Evolutionary conservation across 92 coral and sea anemone species (phyloP), one percentile per base, ranked within the genome.

Genomic region (Porites evermanni): DNA sequence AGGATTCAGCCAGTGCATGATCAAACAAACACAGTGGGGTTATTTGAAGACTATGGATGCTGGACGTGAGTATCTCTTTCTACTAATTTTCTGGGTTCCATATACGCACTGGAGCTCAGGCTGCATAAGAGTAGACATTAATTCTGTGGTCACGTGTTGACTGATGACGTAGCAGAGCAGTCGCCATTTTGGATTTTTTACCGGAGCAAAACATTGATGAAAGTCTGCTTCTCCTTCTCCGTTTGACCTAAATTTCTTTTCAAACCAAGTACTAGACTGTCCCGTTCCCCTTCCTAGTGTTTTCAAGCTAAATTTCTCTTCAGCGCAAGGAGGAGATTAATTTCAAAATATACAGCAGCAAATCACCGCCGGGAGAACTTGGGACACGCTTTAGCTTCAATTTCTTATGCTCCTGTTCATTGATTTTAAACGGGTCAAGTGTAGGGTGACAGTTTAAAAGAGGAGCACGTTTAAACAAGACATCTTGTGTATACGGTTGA

Each of bases 101-200:
- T 26, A 26, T n/a, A n/a, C 32, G 32, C 1, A 29, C 32, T 29
- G 32, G 32, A 29, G 32, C 32, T 29, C 32, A 2, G 32, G 32
- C 32, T 29, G 32, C 32, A 29, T 29, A 29, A 29, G 32, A 1
- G 32, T 3, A 29, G 32, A 29, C 1, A 29, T 4, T 6, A 38
- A 38, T 3, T 38, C 47, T 38, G 47, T 63, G 19, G 80, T 83
- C 87, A 83, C 87, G 87, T 83, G 87, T 26, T 83, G 52, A 23
- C 12, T 83, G 87, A 60, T 83, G 87, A 83, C 87, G 87, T 83
- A 47, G 64, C 7, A n/a, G 16, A 4, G 10, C 18, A 56, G 80
- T 83, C 73, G 80, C 87, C 87, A 83, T 83, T 74, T 83, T 83
- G 87, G 80, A 83, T 44, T 64, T 56, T 56, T 11, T 9, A 56